Base-by-base conservation (phyloP, 2,888 invertebrate genomes). In the Amphipoea lucens region DNA sequence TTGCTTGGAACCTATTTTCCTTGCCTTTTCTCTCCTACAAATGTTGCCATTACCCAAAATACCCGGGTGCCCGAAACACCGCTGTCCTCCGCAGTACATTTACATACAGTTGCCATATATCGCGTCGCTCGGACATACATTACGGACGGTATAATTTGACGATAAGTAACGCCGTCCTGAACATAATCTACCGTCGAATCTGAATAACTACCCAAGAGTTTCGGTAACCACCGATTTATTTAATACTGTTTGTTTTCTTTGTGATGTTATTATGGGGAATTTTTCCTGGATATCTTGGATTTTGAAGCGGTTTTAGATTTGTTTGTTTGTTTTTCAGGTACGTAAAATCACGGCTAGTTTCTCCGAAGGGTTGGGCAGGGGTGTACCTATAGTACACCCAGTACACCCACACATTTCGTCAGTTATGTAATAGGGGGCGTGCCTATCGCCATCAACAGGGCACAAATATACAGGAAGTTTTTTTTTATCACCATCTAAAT, bases 101-200 rank as follows among this genome's bases (percentile, higher is more conserved):
- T 88, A 88, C 91, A 91, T 92, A 94, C 92, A 93, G 94, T 92
- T 81, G 87, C 91, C 90, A 90, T 92, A 92, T 90, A 92, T 92
- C 87, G 86, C 87, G 83, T n/a, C 65, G 88, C 88, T 90, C 86
- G 89, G 91, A 90, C 92, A 88, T 92, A 90, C 90, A 92, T 92
- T 91, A 91, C 89, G 79, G 88, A 77, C 87, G 85, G 89, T 90
- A 90, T 89, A 89, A 89, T 89, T 88, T 83, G 84, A 83, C 91
- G 84, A 90, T 91, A 90, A 91, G 89, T 90, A 90, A 91, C 88
- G 84, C 87, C 89, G 91, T 88, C 91, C 90, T 81, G 81, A 79
- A 83, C 90, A 91, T 91, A 88, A 91, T 90, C 89, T 90, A 88
- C 82, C 87, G 86, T 87, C 82, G 86, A 89, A 90, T 90, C 91